These are phyloP conservation scores for Malthinus seriepunctatus DNA, from an alignment of 2,888 invertebrate species.

Conservation along the genomic window DNA sequence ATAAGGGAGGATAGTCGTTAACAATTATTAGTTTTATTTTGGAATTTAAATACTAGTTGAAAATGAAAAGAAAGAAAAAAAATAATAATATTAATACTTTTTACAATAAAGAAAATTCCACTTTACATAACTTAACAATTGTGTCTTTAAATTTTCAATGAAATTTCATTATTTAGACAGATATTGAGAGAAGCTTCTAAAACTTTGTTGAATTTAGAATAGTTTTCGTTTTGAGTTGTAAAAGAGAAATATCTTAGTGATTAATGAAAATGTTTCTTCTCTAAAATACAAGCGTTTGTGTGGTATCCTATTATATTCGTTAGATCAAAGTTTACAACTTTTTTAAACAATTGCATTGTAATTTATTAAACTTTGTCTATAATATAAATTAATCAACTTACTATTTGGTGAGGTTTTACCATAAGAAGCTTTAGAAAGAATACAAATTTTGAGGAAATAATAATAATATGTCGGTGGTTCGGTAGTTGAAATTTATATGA, in stretches of 20 bases:
- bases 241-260: constrained; percentile 17
- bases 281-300: constrained; percentile 13
- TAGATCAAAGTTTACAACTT: constrained; percentile 8
- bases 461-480: no score
- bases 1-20: no score
- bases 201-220: constrained; percentile 1
- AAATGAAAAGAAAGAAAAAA: no score
- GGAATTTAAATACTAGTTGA: no score
- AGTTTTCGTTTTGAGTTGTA: constrained; percentile 2
- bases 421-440: no score
- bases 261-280: constrained; percentile 15
- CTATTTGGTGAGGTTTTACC: no score
- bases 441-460: no score
- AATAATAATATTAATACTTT: no score
- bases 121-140: constrained; percentile 2
- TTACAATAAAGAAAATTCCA: not conserved
- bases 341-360: not conserved
- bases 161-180: constrained; percentile 1
- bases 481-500: no score
- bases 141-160: not conserved
- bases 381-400: constrained; percentile 2
- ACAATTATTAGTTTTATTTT: no score
- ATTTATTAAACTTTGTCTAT: not conserved
- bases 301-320: constrained; percentile 10
- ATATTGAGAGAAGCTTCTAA: not conserved